Evolutionary conservation across 2,797 vertebrate species (phyloP).

Genomic region (Apodemus agrarius): DNA sequence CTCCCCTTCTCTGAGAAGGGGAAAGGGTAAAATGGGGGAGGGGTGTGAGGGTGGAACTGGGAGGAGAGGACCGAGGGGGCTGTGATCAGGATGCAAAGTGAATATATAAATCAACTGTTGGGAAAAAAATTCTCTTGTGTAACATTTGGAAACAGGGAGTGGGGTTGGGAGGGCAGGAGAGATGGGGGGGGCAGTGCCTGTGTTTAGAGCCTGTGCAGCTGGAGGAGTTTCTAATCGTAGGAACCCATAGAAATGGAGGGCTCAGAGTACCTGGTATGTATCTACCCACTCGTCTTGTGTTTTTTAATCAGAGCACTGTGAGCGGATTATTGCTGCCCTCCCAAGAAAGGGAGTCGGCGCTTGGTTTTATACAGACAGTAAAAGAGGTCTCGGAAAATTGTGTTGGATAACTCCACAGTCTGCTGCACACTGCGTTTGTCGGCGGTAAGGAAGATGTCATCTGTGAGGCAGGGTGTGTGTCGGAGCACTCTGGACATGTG

Average conservation of each 20-base stretch:
- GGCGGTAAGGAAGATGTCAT: slow-evolving; percentile 85
- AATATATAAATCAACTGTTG: not conserved
- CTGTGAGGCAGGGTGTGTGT: slow-evolving; percentile 57
- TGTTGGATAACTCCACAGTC: slow-evolving; percentile 83
- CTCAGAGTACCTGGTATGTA: not conserved
- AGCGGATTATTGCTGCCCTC: slow-evolving; percentile 68
- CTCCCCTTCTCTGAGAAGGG: not conserved
- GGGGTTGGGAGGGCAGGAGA: no score
- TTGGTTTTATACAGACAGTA: slow-evolving; percentile 84
- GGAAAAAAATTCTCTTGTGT: not conserved
- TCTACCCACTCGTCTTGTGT: slow-evolving; percentile 16
- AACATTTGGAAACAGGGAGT: not conserved
- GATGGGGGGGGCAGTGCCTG: not conserved
- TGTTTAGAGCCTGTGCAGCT: not conserved
- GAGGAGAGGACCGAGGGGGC: not conserved
- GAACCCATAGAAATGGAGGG: not conserved
- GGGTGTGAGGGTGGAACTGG: not conserved
- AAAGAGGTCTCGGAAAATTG: slow-evolving; percentile 85
- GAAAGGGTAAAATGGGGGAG: not conserved
- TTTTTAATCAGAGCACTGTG: slow-evolving; percentile 68
- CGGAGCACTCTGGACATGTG: not conserved
- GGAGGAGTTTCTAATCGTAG: not conserved
- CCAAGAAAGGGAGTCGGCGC: slow-evolving; percentile 79
- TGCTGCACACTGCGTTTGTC: slow-evolving; percentile 84
- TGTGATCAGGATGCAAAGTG: not conserved